Evolutionary conservation across 1,140 invertebrate genomes (phyloP), one percentile per base, ranked within the genome.

Genomic region (Reticulitermes speratus): DNA sequence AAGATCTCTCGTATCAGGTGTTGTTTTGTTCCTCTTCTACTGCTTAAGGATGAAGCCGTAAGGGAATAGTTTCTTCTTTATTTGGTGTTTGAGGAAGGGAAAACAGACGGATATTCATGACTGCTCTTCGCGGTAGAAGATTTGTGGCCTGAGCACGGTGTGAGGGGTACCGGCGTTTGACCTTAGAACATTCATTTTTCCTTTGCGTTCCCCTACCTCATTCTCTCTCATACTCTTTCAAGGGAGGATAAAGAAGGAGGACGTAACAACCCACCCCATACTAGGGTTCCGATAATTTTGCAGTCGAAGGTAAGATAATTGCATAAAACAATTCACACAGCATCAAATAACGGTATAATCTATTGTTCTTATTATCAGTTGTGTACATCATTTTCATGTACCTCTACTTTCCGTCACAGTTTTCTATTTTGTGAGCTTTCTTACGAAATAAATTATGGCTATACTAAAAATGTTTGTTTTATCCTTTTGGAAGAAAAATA

Each of bases 131-230:
- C 65, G 65, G 65, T 30, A 25, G 65, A 75, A 75, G 65, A 75
- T 75, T 75, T 75, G 65, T 75, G 65, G 65, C 65, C 65, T 6
- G 65, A 75, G 65, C 65, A 30, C 65, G 65, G 65, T 30, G 65
- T 30, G 65, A 75, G 65, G 65, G 65, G 65, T 75, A 75, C 65
- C 65, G 65, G 65, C 65, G 65, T 75, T 75, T 75, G 65, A 75
- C 65, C 65, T 75, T 75, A 75, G 65, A 75, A 75, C 65, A 75
- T 75, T 75, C 65, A 75, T 75, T 75, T 75, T 75, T 75, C 65
- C 65, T 75, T 75, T 75, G 65, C 65, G 25, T 75, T 75, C 65
- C 65, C 65, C 65, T 30, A 30, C 65, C 65, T 75, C 65, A n/a
- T 7, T 75, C 65, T 8, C 65, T 30, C 52, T 55, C 52, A 1